Evolutionary conservation across 2,888 invertebrate species (phyloP), one percentile per base, ranked within the genome.

Genomic region (Melinopterus prodromus): DNA sequence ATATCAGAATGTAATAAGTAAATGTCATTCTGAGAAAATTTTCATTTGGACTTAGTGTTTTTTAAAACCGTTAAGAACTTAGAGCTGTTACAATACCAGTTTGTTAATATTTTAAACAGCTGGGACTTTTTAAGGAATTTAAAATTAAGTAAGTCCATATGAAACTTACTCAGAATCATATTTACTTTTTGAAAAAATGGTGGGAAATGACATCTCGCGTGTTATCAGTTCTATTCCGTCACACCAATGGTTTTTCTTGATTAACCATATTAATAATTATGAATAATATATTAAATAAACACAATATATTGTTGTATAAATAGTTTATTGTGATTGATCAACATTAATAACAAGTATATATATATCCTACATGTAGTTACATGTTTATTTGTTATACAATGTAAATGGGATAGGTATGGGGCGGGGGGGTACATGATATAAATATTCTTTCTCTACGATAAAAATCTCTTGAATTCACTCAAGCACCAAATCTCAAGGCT

Each of bases 281-380:
- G 2, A 9, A 12, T 53, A n/a, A n/a, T n/a, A n/a, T n/a, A n/a
- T n/a, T n/a, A 71, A 71, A 71, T 12, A 71, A 15, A 71, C n/a
- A n/a, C 71, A 1, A 6, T 9, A 36, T 16, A 70, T 70, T 72
- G 70, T 79, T 78, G 81, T 81, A 81, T 81, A 81, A 81, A 81
- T 79, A 79, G 83, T 83, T 84, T 84, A 83, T 84, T 84, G 82
- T 81, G 81, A 82, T 82, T 82, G 81, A 82, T 83, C 84, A 84
- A 84, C 83, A 84, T 84, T 83, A 84, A 84, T 84, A 84, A 83
- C 83, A 84, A 79, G 83, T 82, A 83, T 83, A 83, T 81, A 82
- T 83, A 78, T 26, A 26, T 84, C 82, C 82, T 81, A 81, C 81
- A 81, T 79, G 81, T 81, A n/a, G n/a, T n/a, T n/a, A 82, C 81